A percentile compares a stretch with the other conserved stretches of the same genome.
Evolutionary conservation across 2,888 invertebrate species (phyloP).

Genomic region (Caenorhabditis imperialis): DNA sequence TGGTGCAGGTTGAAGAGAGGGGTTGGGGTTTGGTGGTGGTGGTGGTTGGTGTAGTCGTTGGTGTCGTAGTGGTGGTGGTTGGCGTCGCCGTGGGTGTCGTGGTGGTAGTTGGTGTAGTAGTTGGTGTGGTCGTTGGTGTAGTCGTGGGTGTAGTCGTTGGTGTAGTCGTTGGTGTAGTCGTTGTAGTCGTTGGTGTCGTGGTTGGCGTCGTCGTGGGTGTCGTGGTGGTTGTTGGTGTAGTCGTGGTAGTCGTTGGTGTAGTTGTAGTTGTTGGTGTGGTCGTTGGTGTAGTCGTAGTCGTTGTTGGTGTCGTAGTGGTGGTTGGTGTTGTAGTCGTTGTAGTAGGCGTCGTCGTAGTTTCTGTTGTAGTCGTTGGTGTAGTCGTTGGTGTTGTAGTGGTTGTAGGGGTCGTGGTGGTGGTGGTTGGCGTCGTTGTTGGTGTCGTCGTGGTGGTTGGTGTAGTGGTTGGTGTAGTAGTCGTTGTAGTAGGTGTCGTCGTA

Average conservation of each 20-base stretch:
- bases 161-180: no score
- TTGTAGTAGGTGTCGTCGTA: neutral
- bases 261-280: no score
- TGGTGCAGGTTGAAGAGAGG: conserved; percentile 11
- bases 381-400: conserved; percentile 16
- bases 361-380: no score
- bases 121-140: neutral
- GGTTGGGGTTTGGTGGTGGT: neutral
- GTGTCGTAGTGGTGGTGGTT: conserved; percentile 8
- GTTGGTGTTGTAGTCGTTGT: no score
- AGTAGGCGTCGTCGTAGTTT: no score
- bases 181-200: no score
- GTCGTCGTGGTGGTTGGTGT: conserved; percentile 9
- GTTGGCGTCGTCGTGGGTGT: neutral
- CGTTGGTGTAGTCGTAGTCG: no score
- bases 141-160: neutral
- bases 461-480: conserved; percentile 13
- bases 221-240: conserved; percentile 1
- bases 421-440: conserved; percentile 1
- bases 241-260: no score
- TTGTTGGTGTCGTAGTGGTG: no score
- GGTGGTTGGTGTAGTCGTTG: no score
- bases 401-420: neutral
- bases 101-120: no score
- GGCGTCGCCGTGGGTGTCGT: no score